Evolutionary conservation across 2,888 invertebrate species (phyloP), one percentile per base, ranked within the genome.

Genomic region (Myopa testacea): DNA sequence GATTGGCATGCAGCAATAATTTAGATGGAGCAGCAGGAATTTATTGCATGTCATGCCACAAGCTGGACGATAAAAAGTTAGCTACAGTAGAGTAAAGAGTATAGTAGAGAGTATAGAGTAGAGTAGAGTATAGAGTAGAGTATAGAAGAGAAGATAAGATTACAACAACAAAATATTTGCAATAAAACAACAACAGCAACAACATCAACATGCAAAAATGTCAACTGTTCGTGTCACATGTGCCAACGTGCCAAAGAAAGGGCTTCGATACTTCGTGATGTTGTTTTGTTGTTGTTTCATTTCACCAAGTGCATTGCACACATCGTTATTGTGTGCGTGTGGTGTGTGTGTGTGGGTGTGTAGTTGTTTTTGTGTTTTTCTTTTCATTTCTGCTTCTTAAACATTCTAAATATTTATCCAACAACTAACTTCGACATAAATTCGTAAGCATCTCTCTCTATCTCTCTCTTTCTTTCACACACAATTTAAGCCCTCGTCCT

Each of bases 11-110:
- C n/a, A 55, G 37, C 50, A 65, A 63, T 50, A n/a, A 70, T 55
- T 70, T 50, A 19, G 7, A 50, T 45, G n/a, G 63, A n/a, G 76
- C 69, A 52, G 55, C 34, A 40, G 69, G 50, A 76, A 76, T 76
- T 76, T 69, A 69, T 76, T 69, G 69, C 55, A 76, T 69, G 60
- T 45, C 60, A 62, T 68, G 63, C 12, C 70, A 38, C n/a, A 16
- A 37, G 71, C 60, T 52, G 14, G 34, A 0, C 52, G 4, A 50
- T 34, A 60, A 45, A 34, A 16, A 40, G 16, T 38, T 14, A 8
- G 69, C 52, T 19, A 19, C 3, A 10, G 3, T 16, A 14, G 6
- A 40, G 16, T 0, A 4, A 12, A 37, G 40, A 70, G 19, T 70
- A 14, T 1, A 37, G 55, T 1, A 16, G n/a, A 14, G 55, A 12